A percentile compares a stretch with the other conserved stretches of the same genome.
These are phyloP conservation scores for Cerastis rubricosa DNA, from an alignment of 2,888 invertebrate species.

Conservation along the genomic window DNA sequence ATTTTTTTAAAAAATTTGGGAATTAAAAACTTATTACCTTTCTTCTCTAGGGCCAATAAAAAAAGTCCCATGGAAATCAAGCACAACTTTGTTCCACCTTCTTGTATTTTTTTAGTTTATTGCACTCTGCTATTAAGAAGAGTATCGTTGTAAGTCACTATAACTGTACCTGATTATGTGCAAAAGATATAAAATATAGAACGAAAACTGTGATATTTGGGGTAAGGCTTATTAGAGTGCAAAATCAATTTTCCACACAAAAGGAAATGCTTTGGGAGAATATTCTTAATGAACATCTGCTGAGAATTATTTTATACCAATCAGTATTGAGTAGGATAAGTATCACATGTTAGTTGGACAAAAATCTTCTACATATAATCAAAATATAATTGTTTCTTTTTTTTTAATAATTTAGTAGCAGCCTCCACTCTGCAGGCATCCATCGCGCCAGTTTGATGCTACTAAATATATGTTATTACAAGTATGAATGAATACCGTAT, in stretches of 20 bases:
- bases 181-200: slow-evolving; percentile 51
- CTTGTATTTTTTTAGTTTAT: not conserved
- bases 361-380: slow-evolving; percentile 18
- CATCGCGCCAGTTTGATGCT: not conserved
- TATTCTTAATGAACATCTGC: slow-evolving; percentile 8
- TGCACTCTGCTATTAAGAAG: slow-evolving; percentile 39
- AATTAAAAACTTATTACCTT: too few relatives aligned
- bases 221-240: slow-evolving; percentile 33
- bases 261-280: slow-evolving; percentile 13
- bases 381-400: not conserved
- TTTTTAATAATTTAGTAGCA: not conserved
- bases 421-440: not conserved
- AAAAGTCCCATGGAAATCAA: too few relatives aligned
- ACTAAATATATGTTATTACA: not conserved
- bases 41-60: too few relatives aligned
- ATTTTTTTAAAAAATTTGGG: too few relatives aligned
- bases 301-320: slow-evolving; percentile 14
- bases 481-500: not conserved
- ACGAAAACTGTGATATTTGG: slow-evolving; percentile 66
- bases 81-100: not conserved
- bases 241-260: slow-evolving; percentile 8
- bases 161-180: slow-evolving; percentile 63
- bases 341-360: slow-evolving; percentile 1
- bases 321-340: slow-evolving; percentile 10
- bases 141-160: slow-evolving; percentile 42